These are phyloP conservation scores for Macrosiphum euphorbiae DNA, from an alignment of 2,888 invertebrate genomes.

Conservation along the genomic window DNA sequence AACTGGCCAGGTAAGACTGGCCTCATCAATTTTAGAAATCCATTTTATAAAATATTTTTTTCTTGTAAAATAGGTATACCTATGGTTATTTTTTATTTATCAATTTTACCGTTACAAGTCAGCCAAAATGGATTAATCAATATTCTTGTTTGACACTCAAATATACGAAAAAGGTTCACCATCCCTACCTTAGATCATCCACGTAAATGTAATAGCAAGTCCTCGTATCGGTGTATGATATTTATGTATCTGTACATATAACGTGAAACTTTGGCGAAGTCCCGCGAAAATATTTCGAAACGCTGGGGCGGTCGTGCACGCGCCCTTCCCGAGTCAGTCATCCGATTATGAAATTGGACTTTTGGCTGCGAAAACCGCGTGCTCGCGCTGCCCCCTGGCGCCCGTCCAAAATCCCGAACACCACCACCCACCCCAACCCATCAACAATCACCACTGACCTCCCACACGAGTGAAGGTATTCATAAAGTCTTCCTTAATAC, in stretches of 20 bases:
- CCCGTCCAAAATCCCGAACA: conserved; percentile 14
- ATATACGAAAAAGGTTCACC: not conserved
- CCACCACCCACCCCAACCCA: not conserved
- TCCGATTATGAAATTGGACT: conserved; percentile 54
- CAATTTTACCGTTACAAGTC: not conserved
- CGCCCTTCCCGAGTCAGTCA: conserved; percentile 40
- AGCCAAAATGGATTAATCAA: not conserved
- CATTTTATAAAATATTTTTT: not conserved
- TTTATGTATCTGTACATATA: not conserved
- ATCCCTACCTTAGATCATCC: not conserved
- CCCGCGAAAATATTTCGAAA: conserved; percentile 14
- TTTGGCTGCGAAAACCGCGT: conserved; percentile 52
- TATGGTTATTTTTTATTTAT: not conserved
- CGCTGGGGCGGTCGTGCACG: not conserved
- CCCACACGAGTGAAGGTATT: not conserved
- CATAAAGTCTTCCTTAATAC: conserved; percentile 1
- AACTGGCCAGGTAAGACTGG: not conserved
- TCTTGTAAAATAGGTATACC: not conserved
- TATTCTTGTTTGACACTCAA: not conserved
- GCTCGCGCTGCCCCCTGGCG: conserved; percentile 36
- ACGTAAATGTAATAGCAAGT: not conserved
- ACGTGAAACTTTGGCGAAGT: not conserved
- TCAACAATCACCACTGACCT: not conserved
- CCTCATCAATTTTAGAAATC: not conserved
- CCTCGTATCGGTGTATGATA: not conserved